phyloP scores from a whole-genome alignment of 2,113 vertebrate species.

The Sapajus apella region DNA sequence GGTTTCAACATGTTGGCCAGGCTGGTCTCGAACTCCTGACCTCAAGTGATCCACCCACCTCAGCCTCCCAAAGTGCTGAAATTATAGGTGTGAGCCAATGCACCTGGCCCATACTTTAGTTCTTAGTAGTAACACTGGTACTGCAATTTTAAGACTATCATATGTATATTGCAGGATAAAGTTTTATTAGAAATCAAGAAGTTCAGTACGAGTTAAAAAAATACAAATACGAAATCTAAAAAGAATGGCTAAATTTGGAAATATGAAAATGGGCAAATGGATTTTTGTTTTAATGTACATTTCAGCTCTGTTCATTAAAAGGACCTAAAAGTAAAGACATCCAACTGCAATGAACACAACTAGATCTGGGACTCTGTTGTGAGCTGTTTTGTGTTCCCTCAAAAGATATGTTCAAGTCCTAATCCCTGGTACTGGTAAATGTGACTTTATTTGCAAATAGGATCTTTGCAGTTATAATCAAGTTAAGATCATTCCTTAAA shows the following conservation, averaged over 20 bases:
- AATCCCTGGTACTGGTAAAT: neutral
- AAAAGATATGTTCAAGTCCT: neutral
- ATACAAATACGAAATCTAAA: neutral
- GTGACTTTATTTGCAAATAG: neutral
- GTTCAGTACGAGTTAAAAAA: neutral
- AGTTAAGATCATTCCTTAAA: neutral
- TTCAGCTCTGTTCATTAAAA: neutral
- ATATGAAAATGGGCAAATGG: neutral
- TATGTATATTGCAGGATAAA: neutral
- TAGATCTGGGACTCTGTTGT: neutral
- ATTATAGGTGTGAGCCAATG: no score
- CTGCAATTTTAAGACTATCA: neutral
- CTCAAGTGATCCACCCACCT: no score
- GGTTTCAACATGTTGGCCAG: no score
- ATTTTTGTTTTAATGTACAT: neutral
- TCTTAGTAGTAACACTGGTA: neutral
- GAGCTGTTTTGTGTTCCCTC: neutral
- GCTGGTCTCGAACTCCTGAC: no score
- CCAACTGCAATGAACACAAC: neutral
- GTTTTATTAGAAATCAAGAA: neutral
- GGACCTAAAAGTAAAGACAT: neutral
- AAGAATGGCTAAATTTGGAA: neutral
- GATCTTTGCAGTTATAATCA: neutral
- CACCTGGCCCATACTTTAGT: neutral
- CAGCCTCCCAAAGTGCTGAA: no score